A percentile compares a stretch with the other conserved stretches of the same genome.
phyloP scores from a whole-genome alignment of 2,888 invertebrate genomes.

The Cantharis rufa region DNA sequence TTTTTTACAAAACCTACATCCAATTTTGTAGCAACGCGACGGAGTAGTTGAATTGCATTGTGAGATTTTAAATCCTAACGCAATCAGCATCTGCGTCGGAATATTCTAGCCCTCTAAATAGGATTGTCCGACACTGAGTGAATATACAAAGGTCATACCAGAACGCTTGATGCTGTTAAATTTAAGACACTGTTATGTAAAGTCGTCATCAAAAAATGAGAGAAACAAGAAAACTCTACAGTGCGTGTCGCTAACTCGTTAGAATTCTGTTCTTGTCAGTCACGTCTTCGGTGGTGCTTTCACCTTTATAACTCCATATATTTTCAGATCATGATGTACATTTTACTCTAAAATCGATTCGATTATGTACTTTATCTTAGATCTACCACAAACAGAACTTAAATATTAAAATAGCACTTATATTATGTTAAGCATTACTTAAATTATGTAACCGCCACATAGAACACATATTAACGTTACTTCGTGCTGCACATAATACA shows the following conservation, averaged over 20 bases:
- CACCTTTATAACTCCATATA: conserved; percentile 30
- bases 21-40: neutral
- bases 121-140: conserved; percentile 26
- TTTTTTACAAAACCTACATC: neutral
- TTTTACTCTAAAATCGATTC: conserved; percentile 30
- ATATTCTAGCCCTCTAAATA: conserved; percentile 24
- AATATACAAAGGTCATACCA: conserved; percentile 20
- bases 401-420: neutral
- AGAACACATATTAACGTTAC: neutral
- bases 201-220: conserved; percentile 38
- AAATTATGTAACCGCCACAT: neutral
- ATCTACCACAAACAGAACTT: conserved; percentile 2
- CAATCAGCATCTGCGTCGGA: conserved; percentile 24
- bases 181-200: conserved; percentile 24
- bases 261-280: conserved; percentile 28
- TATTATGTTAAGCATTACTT: neutral
- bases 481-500: conserved; percentile 8
- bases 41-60: conserved; percentile 1
- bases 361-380: conserved; percentile 31
- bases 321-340: conserved; percentile 30
- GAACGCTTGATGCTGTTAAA: conserved; percentile 36
- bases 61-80: conserved; percentile 12
- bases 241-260: conserved; percentile 29
- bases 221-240: conserved; percentile 35
- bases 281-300: conserved; percentile 29